These are phyloP conservation scores for Pedionomus torquatus DNA, from an alignment of 2,113 vertebrate species.

Conservation along the genomic window DNA sequence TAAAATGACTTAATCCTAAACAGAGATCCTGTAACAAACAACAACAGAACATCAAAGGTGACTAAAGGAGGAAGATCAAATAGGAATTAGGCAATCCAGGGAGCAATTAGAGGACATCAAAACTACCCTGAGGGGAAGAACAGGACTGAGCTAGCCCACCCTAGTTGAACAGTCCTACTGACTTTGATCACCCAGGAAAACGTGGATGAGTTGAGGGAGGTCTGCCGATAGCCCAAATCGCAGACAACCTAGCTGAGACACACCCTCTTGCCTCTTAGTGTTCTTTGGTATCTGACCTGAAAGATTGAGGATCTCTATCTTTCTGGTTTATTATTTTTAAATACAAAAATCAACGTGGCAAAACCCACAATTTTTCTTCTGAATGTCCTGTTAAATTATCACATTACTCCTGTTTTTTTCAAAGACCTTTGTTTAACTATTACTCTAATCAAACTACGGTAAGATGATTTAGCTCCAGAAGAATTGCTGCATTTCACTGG, in stretches of 20 bases:
- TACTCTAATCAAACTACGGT: not conserved
- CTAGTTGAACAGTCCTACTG: not conserved
- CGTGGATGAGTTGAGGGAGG: not conserved
- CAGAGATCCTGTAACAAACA: conserved; percentile 16
- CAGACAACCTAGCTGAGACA: not conserved
- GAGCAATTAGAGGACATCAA: conserved; percentile 33
- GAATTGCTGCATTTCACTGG: not conserved
- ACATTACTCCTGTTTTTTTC: not conserved
- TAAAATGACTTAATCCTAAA: not conserved
- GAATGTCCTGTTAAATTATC: not conserved
- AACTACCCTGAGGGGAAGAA: not conserved
- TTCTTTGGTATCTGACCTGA: not conserved
- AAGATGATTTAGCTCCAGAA: not conserved
- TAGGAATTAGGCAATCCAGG: not conserved
- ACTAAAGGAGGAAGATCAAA: conserved; percentile 18
- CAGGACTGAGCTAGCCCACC: not conserved
- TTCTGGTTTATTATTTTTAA: not conserved
- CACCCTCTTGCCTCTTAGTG: not conserved
- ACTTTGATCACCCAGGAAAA: not conserved
- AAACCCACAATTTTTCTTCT: not conserved
- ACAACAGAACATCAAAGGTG: conserved; percentile 45
- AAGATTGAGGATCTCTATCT: not conserved
- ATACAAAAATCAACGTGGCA: not conserved
- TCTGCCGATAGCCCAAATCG: not conserved
- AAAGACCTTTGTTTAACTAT: not conserved